Base-by-base conservation (phyloP, 2,888 invertebrate species). In the Conomelus anceps region DNA sequence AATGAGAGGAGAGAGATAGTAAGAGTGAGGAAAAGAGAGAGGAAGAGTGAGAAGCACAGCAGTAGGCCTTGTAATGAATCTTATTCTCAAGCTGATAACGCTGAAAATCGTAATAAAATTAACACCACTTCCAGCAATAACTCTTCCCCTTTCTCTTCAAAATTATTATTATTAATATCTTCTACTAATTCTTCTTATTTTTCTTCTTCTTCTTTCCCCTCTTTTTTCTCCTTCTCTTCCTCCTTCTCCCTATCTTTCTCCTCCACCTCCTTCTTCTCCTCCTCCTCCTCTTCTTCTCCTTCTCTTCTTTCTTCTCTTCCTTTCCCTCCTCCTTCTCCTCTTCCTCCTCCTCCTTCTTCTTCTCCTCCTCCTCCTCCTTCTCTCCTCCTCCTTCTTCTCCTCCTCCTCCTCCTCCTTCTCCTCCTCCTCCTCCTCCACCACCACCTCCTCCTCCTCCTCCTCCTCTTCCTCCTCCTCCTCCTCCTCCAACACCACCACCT, bases 221-320 rank as follows among this genome's bases (percentile, higher is more conserved):
- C 26, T 9, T 26, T 9, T 9, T 26, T 7, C 26, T 7, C 26
- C 26, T 26, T 9, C 26, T 26, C 26, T 26, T 26, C 26, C 26
- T 26, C 26, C 26, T 26, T 9, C 26, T 26, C 26, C 26, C 17
- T 13, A 1, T 34, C 17, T 17, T 9, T 9, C 34, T 34, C 11
- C 34, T 34, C 17, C 34, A 17, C 17, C n/a, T 24, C 23, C 23
- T 29, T 88, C 84, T 90, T 84, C 89, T 88, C 88, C 90, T 85
- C 41, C 85, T 90, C 90, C 87, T 22, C 85, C 85, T 24, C 22
- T 22, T 23, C 29, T 86, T 24, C 22, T 24, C 26, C n/a, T n/a
- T n/a, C n/a, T n/a, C n/a, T n/a, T n/a, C n/a, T n/a, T n/a, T n/a
- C n/a, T n/a, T n/a, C n/a, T n/a, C n/a, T n/a, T n/a, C n/a, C n/a